Evolutionary conservation across 2,888 invertebrate genomes (phyloP), one percentile per base, ranked within the genome.

Genomic region (Scaptomyza cyrtandrae): DNA sequence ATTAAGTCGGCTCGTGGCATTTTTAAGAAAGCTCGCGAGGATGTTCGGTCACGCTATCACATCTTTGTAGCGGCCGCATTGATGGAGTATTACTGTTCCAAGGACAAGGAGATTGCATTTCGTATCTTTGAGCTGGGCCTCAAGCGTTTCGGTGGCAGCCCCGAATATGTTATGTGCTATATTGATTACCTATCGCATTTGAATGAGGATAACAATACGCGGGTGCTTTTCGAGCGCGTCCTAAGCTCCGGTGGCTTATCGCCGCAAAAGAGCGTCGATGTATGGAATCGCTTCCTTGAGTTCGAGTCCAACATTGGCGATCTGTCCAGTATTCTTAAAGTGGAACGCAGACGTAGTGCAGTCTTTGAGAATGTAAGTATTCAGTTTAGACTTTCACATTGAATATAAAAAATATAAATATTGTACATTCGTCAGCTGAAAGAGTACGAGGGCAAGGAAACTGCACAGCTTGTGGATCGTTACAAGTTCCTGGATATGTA

Each of bases 261-360:
- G 81, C 95, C 97, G 0, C 98, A 98, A 90, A 96, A 97, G 92
- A 98, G 98, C 4, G 96, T 98, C 93, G 98, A 99, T 90, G 98
- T 99, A 62, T 99, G 99, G 99, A 99, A 99, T 93, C 94, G 97
- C 69, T 99, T 99, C 91, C 93, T 99, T 78, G 98, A 99, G 91
- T 99, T 99, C 91, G 99, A 99, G 93, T 98, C 98, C 52, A 98
- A 98, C 88, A 98, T 99, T 75, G 99, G 99, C 0, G 99, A 99
- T 92, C 92, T 99, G 55, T 96, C 98, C 52, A 98, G 98, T 93
- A 98, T 99, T 70, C 96, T 98, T 0, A 99, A 99, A 93, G 99
- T 99, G 6, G 99, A 99, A 92, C 97, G 98, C 89, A 92, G 99
- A 44, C 93, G 99, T 46, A 96, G 98, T 86, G 96, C 97, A 10